A percentile compares a stretch with the other conserved stretches of the same genome.
phyloP scores from a whole-genome alignment of 2,797 vertebrate species.

The Urophycis tenuis region DNA sequence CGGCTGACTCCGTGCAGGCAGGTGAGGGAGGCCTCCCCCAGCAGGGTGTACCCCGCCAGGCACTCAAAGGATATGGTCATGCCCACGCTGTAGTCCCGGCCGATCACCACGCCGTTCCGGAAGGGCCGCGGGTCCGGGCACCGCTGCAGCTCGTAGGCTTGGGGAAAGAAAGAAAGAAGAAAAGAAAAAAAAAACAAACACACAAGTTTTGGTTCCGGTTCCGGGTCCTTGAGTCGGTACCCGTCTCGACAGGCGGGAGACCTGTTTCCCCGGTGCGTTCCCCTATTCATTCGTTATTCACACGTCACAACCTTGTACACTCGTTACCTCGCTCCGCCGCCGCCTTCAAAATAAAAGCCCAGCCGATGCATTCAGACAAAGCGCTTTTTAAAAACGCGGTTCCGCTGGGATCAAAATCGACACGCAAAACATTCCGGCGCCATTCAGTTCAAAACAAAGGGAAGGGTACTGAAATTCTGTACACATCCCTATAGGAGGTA shows the following conservation, averaged over 20 bases:
- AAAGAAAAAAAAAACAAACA: too few relatives aligned
- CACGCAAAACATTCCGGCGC: too few relatives aligned
- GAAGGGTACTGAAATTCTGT: not conserved
- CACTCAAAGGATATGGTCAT: slow-evolving; percentile 95
- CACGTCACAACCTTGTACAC: not conserved
- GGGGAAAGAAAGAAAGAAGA: slow-evolving; percentile 1
- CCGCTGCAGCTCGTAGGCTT: slow-evolving; percentile 95
- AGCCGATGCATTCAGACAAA: too few relatives aligned
- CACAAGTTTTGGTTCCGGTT: not conserved
- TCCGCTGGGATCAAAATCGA: too few relatives aligned
- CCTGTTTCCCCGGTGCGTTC: too few relatives aligned
- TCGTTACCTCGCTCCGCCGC: too few relatives aligned
- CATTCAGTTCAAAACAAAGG: not conserved
- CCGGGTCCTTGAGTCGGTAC: not conserved
- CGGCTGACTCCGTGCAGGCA: slow-evolving; percentile 94
- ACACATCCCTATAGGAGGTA: not conserved
- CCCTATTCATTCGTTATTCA: too few relatives aligned
- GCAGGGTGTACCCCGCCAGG: slow-evolving; percentile 85
- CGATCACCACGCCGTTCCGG: slow-evolving; percentile 89
- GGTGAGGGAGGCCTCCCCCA: slow-evolving; percentile 89
- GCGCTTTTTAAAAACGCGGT: too few relatives aligned
- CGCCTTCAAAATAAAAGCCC: too few relatives aligned
- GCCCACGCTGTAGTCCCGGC: slow-evolving; percentile 89
- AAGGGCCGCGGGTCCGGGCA: slow-evolving; percentile 96
- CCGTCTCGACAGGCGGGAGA: too few relatives aligned